Evolutionary conservation across 2,888 invertebrate species (phyloP).

Genomic region (Deilephila porcellus): DNA sequence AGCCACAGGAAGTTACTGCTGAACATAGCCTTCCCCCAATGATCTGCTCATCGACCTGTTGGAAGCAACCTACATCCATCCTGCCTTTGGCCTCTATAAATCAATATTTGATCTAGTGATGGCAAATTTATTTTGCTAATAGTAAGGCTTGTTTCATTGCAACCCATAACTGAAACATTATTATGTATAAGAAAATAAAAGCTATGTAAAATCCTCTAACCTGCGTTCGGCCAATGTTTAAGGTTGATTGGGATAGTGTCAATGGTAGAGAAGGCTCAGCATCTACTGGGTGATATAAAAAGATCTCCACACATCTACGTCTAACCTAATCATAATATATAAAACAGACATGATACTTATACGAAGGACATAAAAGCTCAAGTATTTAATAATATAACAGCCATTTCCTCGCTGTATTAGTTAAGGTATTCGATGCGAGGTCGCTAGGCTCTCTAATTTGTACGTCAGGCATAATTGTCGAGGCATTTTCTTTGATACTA

Average conservation of each 20-base stretch:
- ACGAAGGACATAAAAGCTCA: not conserved
- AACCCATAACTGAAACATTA: too few relatives aligned
- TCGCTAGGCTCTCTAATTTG: constrained; percentile 3
- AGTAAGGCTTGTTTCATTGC: too few relatives aligned
- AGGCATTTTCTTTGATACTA: constrained; percentile 21
- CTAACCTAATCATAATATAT: not conserved
- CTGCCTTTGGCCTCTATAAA: too few relatives aligned
- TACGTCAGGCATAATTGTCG: constrained; percentile 17
- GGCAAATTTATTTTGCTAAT: too few relatives aligned
- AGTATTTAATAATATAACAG: not conserved
- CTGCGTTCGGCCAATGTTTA: not conserved
- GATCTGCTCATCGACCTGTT: too few relatives aligned
- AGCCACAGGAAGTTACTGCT: too few relatives aligned
- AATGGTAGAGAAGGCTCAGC: too few relatives aligned
- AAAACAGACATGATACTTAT: not conserved
- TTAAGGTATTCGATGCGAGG: not conserved
- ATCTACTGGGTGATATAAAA: not conserved
- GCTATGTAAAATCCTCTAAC: not conserved
- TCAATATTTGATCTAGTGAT: too few relatives aligned
- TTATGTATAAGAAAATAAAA: too few relatives aligned
- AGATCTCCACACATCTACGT: not conserved
- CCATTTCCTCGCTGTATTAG: not conserved
- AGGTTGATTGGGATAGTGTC: not conserved
- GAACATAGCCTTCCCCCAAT: too few relatives aligned
- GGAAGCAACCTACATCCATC: too few relatives aligned